Evolutionary conservation across 2,888 invertebrate genomes (phyloP), one percentile per base, ranked within the genome.

Genomic region (Zaprionus obscuricornis): DNA sequence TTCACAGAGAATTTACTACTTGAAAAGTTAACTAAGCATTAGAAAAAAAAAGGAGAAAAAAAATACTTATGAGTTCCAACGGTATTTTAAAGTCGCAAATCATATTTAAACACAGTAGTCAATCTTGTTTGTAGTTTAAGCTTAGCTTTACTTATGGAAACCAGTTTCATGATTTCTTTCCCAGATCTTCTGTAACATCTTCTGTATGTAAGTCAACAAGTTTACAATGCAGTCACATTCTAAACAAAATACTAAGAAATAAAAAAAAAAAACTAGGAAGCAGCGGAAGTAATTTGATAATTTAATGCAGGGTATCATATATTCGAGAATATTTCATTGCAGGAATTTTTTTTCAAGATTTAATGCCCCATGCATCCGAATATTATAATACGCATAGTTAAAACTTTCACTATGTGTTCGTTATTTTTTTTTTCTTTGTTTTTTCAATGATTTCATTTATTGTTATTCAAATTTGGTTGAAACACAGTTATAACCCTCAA

Each of bases 341-440:
- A 65, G 55, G 47, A 26, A 62, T 55, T 62, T n/a, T n/a, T n/a
- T n/a, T 68, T 34, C 5, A 22, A 43, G 55, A 66, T 68, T 72
- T 72, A 57, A 79, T 76, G 52, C 16, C n/a, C 66, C 66, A 67
- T 71, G 27, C 49, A 59, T 34, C 22, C 66, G 54, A 54, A 59
- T n/a, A n/a, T 59, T 66, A 59, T 66, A 68, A 68, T 47, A 70
- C 14, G 49, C 57, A 71, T 62, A 55, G 62, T 37, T 52, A 75
- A 55, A 72, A 83, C 76, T 76, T 76, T 76, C 76, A 84, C 69
- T 76, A 36, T 34, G 43, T 55, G 56, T 57, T 72, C 43, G 47
- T 40, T 65, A 73, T 73, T 76, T 55, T 57, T 67, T 40, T 47
- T 42, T 27, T 22, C 7, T 4, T 22, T 22, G 4, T 22, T 4